Conservation (phyloP, 2,888 invertebrate genomes). For the Synergus itoensis region DNA sequence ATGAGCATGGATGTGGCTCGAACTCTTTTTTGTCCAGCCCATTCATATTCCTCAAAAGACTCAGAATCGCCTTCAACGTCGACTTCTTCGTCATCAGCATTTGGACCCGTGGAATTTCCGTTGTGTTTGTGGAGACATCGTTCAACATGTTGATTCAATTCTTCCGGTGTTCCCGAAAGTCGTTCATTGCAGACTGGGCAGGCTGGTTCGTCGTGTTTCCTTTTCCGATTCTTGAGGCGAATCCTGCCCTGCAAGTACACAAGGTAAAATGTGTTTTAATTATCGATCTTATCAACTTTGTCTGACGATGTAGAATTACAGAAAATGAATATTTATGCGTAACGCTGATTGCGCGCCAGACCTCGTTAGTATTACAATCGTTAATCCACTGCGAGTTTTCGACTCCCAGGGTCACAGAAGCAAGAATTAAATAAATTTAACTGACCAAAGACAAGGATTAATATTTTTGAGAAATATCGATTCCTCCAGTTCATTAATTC, state of each 20-base stretch:
- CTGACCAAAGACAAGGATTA: constrained; percentile 9
- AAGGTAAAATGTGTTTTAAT: constrained; percentile 35
- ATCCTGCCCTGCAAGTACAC: constrained; percentile 73
- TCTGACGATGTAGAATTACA: constrained; percentile 24
- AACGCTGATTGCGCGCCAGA: constrained; percentile 38
- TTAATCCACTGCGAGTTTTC: constrained; percentile 11
- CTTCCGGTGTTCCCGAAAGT: constrained; percentile 81
- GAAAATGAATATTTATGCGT: constrained; percentile 33
- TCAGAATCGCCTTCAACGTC: constrained; percentile 86
- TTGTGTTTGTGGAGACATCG: constrained; percentile 82
- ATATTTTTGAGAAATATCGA: neutral
- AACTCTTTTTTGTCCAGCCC: constrained; percentile 93
- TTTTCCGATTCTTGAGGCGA: constrained; percentile 83
- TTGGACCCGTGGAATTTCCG: constrained; percentile 85
- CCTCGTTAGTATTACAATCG: constrained; percentile 31
- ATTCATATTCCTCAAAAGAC: constrained; percentile 91
- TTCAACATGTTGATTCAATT: constrained; percentile 87
- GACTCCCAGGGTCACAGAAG: constrained; percentile 22
- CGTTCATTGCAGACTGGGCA: constrained; percentile 92
- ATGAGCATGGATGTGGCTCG: constrained; percentile 85
- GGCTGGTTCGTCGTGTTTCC: constrained; percentile 82
- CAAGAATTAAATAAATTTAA: neutral
- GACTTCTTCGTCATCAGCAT: constrained; percentile 87
- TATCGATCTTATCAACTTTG: constrained; percentile 32
- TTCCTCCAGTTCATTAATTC: neutral